phyloP scores from a whole-genome alignment of 2,797 vertebrate genomes.

The Catamblyrhynchus diadema region DNA sequence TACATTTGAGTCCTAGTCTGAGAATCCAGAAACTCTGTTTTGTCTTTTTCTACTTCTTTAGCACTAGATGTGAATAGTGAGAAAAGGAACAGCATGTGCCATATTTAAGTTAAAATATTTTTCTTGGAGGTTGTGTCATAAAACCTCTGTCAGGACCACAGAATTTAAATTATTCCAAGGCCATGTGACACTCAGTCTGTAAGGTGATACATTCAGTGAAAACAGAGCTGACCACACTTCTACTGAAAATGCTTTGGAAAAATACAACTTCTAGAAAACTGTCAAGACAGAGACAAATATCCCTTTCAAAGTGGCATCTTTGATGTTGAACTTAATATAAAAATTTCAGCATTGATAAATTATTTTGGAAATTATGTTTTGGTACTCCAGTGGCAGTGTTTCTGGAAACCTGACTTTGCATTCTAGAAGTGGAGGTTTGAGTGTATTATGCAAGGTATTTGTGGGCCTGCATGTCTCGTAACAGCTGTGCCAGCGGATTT shows the following conservation, averaged over 20 bases:
- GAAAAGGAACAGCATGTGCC: background rate
- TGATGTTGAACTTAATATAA: background rate
- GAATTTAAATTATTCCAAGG: background rate
- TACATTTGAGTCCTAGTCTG: background rate
- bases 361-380: background rate
- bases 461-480: background rate
- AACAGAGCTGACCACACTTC: background rate
- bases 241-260: background rate
- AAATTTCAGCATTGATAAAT: background rate
- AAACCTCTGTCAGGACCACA: background rate
- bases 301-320: background rate
- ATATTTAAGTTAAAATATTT: conserved; percentile 10
- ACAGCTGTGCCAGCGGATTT: background rate
- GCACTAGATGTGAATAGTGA: background rate
- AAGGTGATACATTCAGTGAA: background rate
- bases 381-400: background rate
- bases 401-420: background rate
- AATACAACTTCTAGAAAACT: background rate
- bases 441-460: background rate
- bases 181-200: background rate
- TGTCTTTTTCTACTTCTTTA: background rate
- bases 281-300: background rate
- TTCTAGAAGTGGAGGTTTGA: background rate
- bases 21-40: background rate
- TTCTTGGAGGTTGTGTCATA: background rate